Percentiles rank a stretch among this genome's conserved stretches.
These are phyloP conservation scores for Drosophila hamatofila DNA, from an alignment of 2,888 invertebrate genomes.

Conservation along the genomic window DNA sequence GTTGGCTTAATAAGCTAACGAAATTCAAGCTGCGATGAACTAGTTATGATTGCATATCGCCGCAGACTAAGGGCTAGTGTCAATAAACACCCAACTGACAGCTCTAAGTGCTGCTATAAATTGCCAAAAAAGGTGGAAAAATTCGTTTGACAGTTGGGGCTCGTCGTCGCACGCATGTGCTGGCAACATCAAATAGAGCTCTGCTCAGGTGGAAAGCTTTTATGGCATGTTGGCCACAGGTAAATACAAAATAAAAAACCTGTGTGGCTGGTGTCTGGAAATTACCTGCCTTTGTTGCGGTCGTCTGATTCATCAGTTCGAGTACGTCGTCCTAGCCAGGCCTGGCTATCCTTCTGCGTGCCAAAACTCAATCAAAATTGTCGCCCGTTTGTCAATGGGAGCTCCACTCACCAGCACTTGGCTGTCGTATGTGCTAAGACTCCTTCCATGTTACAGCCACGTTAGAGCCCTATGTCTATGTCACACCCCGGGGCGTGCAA, in stretches of 20 bases:
- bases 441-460: background rate
- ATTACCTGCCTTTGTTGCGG: conserved; percentile 54
- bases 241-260: conserved; percentile 4
- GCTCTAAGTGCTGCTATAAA: background rate
- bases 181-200: conserved; percentile 44
- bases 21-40: conserved; percentile 33
- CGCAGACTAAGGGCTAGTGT: background rate
- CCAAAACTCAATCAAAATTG: conserved; percentile 78
- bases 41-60: conserved; percentile 17
- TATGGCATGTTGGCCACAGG: conserved; percentile 26
- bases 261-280: conserved; percentile 34
- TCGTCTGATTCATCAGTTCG: conserved; percentile 53
- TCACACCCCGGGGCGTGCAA: conserved; percentile 63
- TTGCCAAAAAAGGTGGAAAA: background rate
- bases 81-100: conserved; percentile 19
- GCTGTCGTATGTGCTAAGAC: conserved; percentile 8
- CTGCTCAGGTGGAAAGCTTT: conserved; percentile 41
- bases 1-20: conserved; percentile 7
- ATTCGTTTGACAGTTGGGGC: conserved; percentile 13
- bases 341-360: conserved; percentile 54
- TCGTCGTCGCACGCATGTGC: conserved; percentile 26
- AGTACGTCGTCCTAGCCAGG: conserved; percentile 22
- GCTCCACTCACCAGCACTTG: conserved; percentile 21
- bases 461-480: conserved; percentile 4
- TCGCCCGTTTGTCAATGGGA: conserved; percentile 68